phyloP scores from a whole-genome alignment of 2,113 vertebrate species.

The Larimichthys crocea region DNA sequence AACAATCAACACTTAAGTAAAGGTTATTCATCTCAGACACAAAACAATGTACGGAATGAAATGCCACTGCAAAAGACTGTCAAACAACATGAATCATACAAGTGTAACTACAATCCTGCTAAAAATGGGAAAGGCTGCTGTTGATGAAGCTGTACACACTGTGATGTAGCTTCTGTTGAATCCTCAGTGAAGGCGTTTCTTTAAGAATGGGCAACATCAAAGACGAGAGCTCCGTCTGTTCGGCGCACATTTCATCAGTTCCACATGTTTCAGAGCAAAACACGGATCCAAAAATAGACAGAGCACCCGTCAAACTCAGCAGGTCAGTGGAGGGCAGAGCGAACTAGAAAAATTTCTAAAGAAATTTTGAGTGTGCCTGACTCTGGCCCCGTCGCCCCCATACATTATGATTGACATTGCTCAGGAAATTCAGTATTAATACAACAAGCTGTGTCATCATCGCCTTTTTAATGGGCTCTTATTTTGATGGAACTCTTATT shows the following conservation, averaged over 20 bases:
- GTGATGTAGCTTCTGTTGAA: not conserved
- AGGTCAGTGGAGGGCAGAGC: slow-evolving; percentile 30
- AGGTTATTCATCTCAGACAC: not conserved
- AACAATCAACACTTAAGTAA: not conserved
- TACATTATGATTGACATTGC: no score
- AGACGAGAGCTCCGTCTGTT: not conserved
- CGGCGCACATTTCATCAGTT: slow-evolving; percentile 13
- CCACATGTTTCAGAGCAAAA: slow-evolving; percentile 33
- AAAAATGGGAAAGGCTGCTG: not conserved
- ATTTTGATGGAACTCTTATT: no score
- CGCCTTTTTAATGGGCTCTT: no score
- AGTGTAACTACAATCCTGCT: no score
- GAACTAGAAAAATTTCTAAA: no score
- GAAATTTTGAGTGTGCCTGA: no score
- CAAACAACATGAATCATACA: no score
- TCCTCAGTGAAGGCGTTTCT: not conserved
- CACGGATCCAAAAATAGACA: slow-evolving; percentile 35
- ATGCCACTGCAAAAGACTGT: not conserved
- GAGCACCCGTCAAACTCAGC: slow-evolving; percentile 5
- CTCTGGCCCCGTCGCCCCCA: no score
- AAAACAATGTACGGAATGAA: not conserved
- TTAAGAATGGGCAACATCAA: slow-evolving; percentile 14
- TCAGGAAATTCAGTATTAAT: no score
- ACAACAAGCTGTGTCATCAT: no score
- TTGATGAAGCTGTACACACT: not conserved